Conservation (phyloP, 1,140 invertebrate genomes). For the Drosophila setifemur region DNA sequence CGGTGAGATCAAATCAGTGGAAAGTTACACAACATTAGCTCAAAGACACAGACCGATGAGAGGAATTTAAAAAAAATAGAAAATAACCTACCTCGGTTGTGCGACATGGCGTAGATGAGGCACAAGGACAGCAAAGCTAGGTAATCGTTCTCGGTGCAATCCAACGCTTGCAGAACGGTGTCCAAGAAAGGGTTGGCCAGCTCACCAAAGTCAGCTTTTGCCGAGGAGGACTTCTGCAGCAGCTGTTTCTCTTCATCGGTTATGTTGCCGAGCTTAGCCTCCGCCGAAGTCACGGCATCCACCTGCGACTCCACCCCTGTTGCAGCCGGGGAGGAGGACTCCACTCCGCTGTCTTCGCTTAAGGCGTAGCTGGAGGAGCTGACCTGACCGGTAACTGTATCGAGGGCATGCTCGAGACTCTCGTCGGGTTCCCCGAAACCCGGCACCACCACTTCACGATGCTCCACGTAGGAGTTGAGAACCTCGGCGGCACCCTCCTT, state of each 20-base stretch:
- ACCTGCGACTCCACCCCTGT: conserved; percentile 32
- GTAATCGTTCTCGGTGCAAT: conserved; percentile 97
- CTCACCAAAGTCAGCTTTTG: conserved; percentile 12
- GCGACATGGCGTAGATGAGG: conserved; percentile 95
- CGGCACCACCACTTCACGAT: conserved; percentile 82
- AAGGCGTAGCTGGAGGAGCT: conserved; percentile 40
- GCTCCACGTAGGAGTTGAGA: conserved; percentile 88
- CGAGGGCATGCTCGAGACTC: conserved; percentile 86
- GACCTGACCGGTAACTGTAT: conserved; percentile 68
- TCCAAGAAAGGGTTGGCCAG: conserved; percentile 90
- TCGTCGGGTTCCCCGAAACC: conserved; percentile 84
- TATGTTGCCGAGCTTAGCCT: conserved; percentile 86
- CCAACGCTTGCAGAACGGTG: conserved; percentile 91
- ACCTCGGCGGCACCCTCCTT: conserved; percentile 88
- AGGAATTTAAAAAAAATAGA: not conserved
- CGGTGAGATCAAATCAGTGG: conserved; percentile 33
- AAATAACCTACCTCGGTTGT: conserved; percentile 91
- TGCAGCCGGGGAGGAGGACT: conserved; percentile 30
- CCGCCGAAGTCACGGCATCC: conserved; percentile 11
- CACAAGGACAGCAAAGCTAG: conserved; percentile 95
- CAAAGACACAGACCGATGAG: not conserved
- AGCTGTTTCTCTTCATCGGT: conserved; percentile 96
- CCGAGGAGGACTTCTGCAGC: conserved; percentile 78
- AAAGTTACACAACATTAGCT: conserved; percentile 38
- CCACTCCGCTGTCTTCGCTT: conserved; percentile 53